Percentiles rank a stretch among this genome's conserved stretches.
These are phyloP conservation scores for Noctua comes DNA, from an alignment of 2,888 invertebrate species.

Conservation along the genomic window DNA sequence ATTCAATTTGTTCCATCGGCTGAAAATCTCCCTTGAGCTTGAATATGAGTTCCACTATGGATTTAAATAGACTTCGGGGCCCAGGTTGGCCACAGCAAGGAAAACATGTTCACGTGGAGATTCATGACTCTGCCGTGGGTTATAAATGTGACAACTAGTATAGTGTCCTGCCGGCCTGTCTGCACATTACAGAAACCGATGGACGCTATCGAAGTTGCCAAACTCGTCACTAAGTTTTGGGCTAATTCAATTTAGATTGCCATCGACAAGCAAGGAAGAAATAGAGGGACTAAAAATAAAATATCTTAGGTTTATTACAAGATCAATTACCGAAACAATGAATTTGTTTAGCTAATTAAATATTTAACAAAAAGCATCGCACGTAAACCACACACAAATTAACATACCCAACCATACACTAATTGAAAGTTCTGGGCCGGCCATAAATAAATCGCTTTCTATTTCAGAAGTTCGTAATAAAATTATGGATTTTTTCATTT, in stretches of 20 bases:
- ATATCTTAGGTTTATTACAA: not conserved
- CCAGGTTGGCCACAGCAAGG: not conserved
- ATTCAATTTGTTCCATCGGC: not conserved
- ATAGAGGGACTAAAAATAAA: not conserved
- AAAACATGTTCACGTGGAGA: not conserved
- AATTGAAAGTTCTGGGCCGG: not conserved
- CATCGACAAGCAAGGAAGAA: not conserved
- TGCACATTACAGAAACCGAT: not conserved
- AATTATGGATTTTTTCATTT: slow-evolving; percentile 31
- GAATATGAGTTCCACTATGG: too few relatives aligned
- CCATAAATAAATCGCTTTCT: not conserved
- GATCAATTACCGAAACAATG: not conserved
- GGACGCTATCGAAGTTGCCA: not conserved
- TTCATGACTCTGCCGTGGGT: not conserved
- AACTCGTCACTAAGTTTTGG: not conserved
- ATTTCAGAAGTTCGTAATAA: slow-evolving; percentile 5
- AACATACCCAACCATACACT: not conserved
- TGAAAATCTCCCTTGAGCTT: not conserved
- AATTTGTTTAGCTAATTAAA: not conserved
- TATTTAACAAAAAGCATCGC: not conserved
- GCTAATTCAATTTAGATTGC: not conserved
- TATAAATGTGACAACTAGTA: not conserved
- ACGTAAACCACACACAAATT: not conserved
- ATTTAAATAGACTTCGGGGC: too few relatives aligned
- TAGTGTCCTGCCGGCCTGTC: not conserved